Evolutionary conservation across 2,888 invertebrate species (phyloP), one percentile per base, ranked within the genome.

Genomic region (Allygus modestus): DNA sequence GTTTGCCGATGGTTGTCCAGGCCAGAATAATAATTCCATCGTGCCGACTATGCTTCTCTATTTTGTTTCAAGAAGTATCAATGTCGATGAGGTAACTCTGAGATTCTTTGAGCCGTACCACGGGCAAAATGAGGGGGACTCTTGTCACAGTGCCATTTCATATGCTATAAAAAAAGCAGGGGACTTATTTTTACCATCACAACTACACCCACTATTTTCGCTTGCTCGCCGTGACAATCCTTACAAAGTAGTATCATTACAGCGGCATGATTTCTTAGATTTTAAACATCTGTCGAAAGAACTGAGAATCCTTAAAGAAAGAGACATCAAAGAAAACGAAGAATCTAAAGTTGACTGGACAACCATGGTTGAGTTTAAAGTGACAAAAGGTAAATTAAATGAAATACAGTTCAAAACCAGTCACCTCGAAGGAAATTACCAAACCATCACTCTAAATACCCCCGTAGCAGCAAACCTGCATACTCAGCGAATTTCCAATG

Each of bases 331-430:
- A 41, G 73, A 20, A 31, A 20, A 28, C 37, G 2, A 2, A 73
- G 28, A 28, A 9, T 1, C 20, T 4, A 17, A 9, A 26, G 73
- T 73, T 7, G 73, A 73, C 73, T 73, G 73, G 73, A 31, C 69
- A 69, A 69, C 4, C 2, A 73, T 73, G 33, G 11, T 28, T 15
- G 73, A 73, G 17, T n/a, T 73, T n/a, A 31, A n/a, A 28, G 73
- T 73, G 4, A 9, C 33, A 12, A 73, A 73, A 73, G 20, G 4
- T 33, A 33, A 41, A 4, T 20, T 41, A 33, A 2, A 73, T n/a
- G 37, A 73, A 41, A 73, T 73, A n/a, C 73, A 73, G 12, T 73
- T 73, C 73, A 73, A 73, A 33, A 73, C 73, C 31, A 73, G 73
- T 33, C 73, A 73, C 17, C 28, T 73, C 4, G 17, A 73, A 28